phyloP scores from a whole-genome alignment of 2,888 invertebrate species.

The Unio delphinus region DNA sequence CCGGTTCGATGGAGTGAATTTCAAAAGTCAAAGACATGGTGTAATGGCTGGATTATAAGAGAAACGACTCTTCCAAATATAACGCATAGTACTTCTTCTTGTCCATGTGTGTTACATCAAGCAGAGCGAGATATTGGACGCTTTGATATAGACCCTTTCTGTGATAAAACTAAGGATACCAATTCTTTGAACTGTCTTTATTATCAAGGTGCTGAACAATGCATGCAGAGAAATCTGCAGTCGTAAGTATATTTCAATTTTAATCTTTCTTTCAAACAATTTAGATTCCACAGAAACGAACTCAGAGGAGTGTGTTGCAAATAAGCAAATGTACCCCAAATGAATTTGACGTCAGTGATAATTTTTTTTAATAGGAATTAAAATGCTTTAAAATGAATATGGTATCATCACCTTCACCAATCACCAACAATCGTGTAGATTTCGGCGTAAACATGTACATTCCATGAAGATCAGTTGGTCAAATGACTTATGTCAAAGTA shows the following conservation, averaged over 20 bases:
- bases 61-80: constrained; percentile 18
- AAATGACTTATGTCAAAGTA: too few relatives aligned
- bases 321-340: too few relatives aligned
- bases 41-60: constrained; percentile 42
- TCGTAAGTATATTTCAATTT: constrained; percentile 22
- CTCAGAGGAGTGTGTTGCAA: too few relatives aligned
- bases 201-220: constrained; percentile 36
- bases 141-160: constrained; percentile 53
- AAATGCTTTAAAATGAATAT: too few relatives aligned
- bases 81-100: constrained; percentile 22
- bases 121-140: constrained; percentile 55
- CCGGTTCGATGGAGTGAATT: constrained; percentile 41
- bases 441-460: too few relatives aligned
- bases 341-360: too few relatives aligned
- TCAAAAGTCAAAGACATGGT: constrained; percentile 38
- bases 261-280: too few relatives aligned
- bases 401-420: too few relatives aligned
- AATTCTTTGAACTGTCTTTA: constrained; percentile 38
- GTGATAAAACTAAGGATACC: constrained; percentile 31
- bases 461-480: too few relatives aligned
- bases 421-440: too few relatives aligned
- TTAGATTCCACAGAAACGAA: too few relatives aligned
- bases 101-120: constrained; percentile 52
- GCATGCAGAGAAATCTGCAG: constrained; percentile 34
- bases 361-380: too few relatives aligned